Base-by-base conservation (phyloP, 2,797 vertebrate genomes). In the Syncerus caffer region DNA sequence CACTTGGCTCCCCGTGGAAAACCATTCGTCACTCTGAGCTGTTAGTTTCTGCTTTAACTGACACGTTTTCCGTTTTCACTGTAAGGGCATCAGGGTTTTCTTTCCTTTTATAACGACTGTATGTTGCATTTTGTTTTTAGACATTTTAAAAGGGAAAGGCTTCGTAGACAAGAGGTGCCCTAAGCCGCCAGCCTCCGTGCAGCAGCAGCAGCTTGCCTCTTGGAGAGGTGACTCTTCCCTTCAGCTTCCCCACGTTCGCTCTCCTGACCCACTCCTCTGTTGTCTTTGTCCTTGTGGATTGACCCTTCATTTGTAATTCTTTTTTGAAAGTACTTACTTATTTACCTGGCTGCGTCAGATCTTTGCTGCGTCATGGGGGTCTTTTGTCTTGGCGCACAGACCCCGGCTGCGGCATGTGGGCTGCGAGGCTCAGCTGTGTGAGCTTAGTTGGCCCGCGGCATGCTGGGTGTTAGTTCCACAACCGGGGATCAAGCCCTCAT, bases 211-310 rank as follows among this genome's bases (percentile, higher is more conserved):
- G 21, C 29, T 1, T 7, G 6, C 27, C 47, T 50, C 31, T 34
- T 11, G 38, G 38, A 45, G 38, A 15, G 71, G 38, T 1, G 71
- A 12, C 55, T 51, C n/a, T 38, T 27, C 31, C 29, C 27, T 3
- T 34, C 3, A 7, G 11, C 10, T 3, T 67, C 6, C 4, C 58
- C 3, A 2, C 6, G 19, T 14, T 51, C 9, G 23, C n/a, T 6
- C 27, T 13, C 23, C 42, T 10, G 23, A 23, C 71, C 34, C 8
- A 14, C 58, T 53, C 29, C 9, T 23, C 45, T 13, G 10, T 57
- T 51, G 50, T 84, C 82, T 27, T 10, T 60, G 58, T 60, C 89
- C 58, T 16, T 25, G 58, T 17, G 53, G 31, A 4, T 15, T 15
- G 12, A 38, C 11, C 4, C 6, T 31, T 23, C 34, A 3, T 25